Evolutionary conservation across 2,797 vertebrate genomes (phyloP).

Genomic region (Mormyrus hasselquistii): DNA sequence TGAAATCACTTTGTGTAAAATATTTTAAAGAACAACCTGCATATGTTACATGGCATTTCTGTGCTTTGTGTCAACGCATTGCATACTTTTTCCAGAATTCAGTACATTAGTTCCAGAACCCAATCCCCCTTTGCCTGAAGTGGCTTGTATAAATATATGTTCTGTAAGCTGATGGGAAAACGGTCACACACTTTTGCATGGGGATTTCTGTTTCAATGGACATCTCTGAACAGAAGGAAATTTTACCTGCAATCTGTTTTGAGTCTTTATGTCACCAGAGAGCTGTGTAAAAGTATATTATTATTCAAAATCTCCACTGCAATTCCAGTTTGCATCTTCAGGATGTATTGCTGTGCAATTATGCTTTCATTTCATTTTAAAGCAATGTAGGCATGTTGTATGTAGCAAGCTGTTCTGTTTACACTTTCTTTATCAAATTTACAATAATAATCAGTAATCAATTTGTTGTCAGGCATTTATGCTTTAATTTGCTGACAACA

Average conservation of each 20-base stretch:
- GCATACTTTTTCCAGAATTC: background rate
- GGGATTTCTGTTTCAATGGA: background rate
- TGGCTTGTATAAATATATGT: background rate
- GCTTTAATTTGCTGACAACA: background rate
- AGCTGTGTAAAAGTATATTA: constrained; percentile 3
- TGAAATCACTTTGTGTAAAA: background rate
- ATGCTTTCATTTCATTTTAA: background rate
- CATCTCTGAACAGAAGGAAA: constrained; percentile 9
- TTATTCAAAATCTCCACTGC: constrained; percentile 12
- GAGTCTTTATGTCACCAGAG: background rate
- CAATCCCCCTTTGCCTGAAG: background rate
- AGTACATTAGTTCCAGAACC: constrained; percentile 9
- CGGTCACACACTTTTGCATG: background rate
- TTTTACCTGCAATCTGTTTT: constrained; percentile 4
- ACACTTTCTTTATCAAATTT: background rate
- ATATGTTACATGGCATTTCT: background rate
- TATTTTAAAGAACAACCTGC: background rate
- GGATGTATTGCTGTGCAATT: background rate
- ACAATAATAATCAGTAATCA: background rate
- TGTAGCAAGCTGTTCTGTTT: background rate
- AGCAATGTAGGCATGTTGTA: background rate
- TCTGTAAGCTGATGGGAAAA: constrained; percentile 3
- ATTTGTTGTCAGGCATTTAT: background rate
- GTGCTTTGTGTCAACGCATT: background rate
- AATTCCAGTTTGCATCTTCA: background rate